phyloP scores from a whole-genome alignment of 2,888 invertebrate genomes.

The Himalopsyche kuldschensis region DNA sequence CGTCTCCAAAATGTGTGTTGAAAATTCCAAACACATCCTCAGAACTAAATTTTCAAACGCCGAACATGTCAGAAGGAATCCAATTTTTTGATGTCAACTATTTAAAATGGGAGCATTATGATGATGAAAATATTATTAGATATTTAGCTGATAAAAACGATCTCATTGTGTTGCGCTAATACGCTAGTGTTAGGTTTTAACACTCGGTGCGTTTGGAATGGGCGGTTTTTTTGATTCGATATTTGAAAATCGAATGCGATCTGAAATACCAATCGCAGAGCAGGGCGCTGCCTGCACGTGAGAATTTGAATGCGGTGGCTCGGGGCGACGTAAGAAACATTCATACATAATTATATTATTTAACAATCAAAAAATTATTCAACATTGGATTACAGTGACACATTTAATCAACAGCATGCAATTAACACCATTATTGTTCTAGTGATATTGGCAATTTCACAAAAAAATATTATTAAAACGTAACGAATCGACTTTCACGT shows the following conservation, averaged over 20 bases:
- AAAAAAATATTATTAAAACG: too few relatives aligned
- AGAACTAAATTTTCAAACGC: not conserved
- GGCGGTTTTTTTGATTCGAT: conserved; percentile 21
- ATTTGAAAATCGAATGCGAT: conserved; percentile 29
- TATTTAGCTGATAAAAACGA: not conserved
- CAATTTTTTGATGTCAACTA: conserved; percentile 39
- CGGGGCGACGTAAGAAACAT: conserved; percentile 3
- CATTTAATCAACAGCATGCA: too few relatives aligned
- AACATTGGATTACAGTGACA: too few relatives aligned
- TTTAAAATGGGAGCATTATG: not conserved
- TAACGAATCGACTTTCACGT: too few relatives aligned
- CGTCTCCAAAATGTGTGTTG: too few relatives aligned
- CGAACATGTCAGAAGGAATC: conserved; percentile 32
- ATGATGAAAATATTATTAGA: not conserved
- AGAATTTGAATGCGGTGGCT: conserved; percentile 32
- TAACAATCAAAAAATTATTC: too few relatives aligned
- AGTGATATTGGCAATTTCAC: too few relatives aligned
- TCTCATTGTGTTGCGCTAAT: conserved; percentile 17
- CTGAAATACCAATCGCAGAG: conserved; percentile 24
- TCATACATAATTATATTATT: not conserved
- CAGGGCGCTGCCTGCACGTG: conserved; percentile 16
- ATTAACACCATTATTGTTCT: too few relatives aligned
- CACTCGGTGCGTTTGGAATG: conserved; percentile 21
- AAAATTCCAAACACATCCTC: too few relatives aligned
- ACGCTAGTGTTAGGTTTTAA: conserved; percentile 16